Evolutionary conservation across 2,797 vertebrate species (phyloP).

Genomic region (Scomberomorus guttatus): DNA sequence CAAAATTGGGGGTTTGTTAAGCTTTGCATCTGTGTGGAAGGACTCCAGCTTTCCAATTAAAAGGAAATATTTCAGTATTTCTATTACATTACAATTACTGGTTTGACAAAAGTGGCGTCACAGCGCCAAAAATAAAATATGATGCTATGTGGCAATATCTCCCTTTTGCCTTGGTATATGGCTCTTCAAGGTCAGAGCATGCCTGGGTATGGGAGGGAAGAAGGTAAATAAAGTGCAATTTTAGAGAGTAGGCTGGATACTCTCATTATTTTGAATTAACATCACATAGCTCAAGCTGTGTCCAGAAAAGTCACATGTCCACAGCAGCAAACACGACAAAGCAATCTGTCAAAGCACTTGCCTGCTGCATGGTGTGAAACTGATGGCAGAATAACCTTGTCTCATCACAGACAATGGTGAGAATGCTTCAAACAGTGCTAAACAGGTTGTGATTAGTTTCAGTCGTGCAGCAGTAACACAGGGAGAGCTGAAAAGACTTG

Average conservation of each 20-base stretch:
- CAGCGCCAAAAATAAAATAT: not conserved
- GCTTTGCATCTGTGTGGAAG: not conserved
- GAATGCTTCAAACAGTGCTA: slow-evolving; percentile 22
- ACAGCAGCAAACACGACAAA: slow-evolving; percentile 3
- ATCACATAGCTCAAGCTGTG: not conserved
- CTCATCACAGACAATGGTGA: slow-evolving; percentile 24
- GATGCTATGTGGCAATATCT: not conserved
- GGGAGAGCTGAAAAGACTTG: not conserved
- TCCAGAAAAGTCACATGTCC: not conserved
- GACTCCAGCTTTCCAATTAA: not conserved
- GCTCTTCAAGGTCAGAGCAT: not conserved
- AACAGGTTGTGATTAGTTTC: slow-evolving; percentile 43
- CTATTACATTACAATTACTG: not conserved
- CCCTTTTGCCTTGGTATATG: too few relatives aligned
- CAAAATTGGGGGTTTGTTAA: not conserved
- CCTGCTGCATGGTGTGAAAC: slow-evolving; percentile 23
- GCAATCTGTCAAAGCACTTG: slow-evolving; percentile 8
- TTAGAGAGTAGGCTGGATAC: not conserved
- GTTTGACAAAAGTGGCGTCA: not conserved
- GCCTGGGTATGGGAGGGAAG: not conserved
- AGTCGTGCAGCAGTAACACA: not conserved
- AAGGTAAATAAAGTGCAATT: not conserved
- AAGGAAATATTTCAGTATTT: not conserved
- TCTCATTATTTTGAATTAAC: slow-evolving; percentile 1
- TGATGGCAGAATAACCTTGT: slow-evolving; percentile 25